These are phyloP conservation scores for Halichondria panicea DNA, from an alignment of 37 sponge, comb jelly and placozoan species.

Conservation along the genomic window DNA sequence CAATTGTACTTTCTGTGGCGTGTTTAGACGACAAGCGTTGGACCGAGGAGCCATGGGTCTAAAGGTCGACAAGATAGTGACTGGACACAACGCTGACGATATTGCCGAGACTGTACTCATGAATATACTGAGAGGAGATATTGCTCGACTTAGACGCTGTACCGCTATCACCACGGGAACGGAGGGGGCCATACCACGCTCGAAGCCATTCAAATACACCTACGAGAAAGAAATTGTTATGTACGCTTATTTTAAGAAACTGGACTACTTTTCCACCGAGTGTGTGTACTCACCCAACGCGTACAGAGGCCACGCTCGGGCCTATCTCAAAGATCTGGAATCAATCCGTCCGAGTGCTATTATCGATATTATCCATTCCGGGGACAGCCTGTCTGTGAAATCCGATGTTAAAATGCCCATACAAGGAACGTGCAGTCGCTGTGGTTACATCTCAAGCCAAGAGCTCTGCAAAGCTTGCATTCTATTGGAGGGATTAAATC, in stretches of 20 bases:
- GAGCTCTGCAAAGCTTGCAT: slow-evolving; percentile 97
- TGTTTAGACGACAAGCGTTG: slow-evolving; percentile 96
- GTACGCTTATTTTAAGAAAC: slow-evolving; percentile 98
- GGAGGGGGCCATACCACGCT: slow-evolving; percentile 91
- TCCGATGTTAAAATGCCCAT: slow-evolving; percentile 88
- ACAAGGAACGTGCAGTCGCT: slow-evolving; percentile 76
- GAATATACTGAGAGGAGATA: slow-evolving; percentile 96
- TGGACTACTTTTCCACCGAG: slow-evolving; percentile 99
- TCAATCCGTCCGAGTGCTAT: slow-evolving; percentile 80
- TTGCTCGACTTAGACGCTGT: slow-evolving; percentile 89
- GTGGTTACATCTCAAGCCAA: slow-evolving; percentile 97
- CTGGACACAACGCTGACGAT: slow-evolving; percentile 99
- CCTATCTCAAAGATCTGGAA: slow-evolving; percentile 94
- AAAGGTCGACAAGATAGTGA: slow-evolving; percentile 90
- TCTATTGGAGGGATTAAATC: slow-evolving; percentile 90
- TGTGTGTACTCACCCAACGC: slow-evolving; percentile 99
- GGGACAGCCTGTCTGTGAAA: slow-evolving; percentile 81
- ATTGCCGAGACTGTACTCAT: slow-evolving; percentile 98
- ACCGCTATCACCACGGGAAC: slow-evolving; percentile 87
- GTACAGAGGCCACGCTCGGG: slow-evolving; percentile 91
- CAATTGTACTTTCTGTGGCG: slow-evolving; percentile 99
- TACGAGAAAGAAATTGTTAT: slow-evolving; percentile 99
- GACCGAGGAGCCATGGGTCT: slow-evolving; percentile 92
- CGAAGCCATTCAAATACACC: slow-evolving; percentile 97
- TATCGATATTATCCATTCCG: slow-evolving; percentile 94